These are phyloP conservation scores for Tragelaphus eurycerus DNA, from an alignment of 2,797 vertebrate genomes.

Conservation along the genomic window DNA sequence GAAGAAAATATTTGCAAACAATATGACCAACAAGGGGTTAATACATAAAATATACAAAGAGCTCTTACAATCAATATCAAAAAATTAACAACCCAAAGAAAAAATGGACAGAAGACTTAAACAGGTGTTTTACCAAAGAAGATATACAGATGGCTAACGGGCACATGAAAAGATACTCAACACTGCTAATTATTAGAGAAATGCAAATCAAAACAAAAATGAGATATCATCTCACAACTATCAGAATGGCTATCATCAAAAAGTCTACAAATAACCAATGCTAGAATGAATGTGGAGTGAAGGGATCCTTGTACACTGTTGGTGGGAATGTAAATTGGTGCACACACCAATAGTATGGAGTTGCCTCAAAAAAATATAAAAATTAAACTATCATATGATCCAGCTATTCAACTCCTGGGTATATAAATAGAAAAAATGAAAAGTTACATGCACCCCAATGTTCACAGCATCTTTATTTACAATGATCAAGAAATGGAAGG, in stretches of 20 bases:
- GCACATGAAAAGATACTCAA: neutral
- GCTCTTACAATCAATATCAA: neutral
- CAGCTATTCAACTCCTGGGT: neutral
- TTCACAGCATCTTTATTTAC: neutral
- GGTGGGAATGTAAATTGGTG: neutral
- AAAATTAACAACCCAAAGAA: neutral
- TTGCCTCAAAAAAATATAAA: neutral
- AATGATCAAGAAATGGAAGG: neutral
- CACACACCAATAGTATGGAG: neutral
- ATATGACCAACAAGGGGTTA: neutral
- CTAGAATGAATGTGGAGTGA: neutral
- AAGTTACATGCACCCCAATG: neutral
- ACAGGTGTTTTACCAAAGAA: neutral
- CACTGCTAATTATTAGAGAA: neutral
- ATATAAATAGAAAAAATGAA: neutral
- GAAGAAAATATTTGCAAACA: neutral
- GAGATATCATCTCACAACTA: neutral
- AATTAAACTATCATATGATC: neutral
- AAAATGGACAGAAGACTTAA: neutral
- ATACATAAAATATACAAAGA: neutral
- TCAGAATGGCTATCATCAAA: neutral
- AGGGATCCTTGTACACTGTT: neutral
- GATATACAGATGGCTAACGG: neutral
- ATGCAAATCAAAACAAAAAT: neutral
- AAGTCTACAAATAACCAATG: neutral